These are phyloP conservation scores for Drosophila tani DNA, from an alignment of 1,140 invertebrate genomes.

Conservation along the genomic window DNA sequence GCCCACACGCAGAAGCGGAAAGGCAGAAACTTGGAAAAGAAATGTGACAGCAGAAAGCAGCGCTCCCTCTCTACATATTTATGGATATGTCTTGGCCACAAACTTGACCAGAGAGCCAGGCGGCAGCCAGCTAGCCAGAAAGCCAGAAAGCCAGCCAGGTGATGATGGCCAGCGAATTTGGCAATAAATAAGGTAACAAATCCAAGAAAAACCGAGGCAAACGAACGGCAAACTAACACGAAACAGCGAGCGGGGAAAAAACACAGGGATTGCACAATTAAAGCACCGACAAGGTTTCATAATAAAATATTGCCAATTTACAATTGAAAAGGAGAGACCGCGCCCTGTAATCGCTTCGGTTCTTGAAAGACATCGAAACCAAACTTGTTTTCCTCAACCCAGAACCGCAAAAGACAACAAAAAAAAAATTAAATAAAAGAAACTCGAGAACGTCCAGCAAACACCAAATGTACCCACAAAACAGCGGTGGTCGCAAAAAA, in stretches of 20 bases:
- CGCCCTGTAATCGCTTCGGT: slow-evolving; percentile 47
- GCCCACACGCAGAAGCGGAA: slow-evolving; percentile 18
- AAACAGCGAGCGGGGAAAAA: not conserved
- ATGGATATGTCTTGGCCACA: slow-evolving; percentile 38
- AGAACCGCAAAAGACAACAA: slow-evolving; percentile 29
- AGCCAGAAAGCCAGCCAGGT: not conserved
- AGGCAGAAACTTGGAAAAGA: slow-evolving; percentile 37
- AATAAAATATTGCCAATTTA: slow-evolving; percentile 77
- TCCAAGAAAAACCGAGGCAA: slow-evolving; percentile 7
- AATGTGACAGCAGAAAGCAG: slow-evolving; percentile 79
- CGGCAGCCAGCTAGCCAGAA: not conserved
- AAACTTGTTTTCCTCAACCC: slow-evolving; percentile 49
- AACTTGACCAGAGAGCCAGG: slow-evolving; percentile 40
- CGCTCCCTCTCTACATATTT: slow-evolving; percentile 27
- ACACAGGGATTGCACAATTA: slow-evolving; percentile 64
- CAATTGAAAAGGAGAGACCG: slow-evolving; percentile 39
- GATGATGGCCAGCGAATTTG: slow-evolving; percentile 34
- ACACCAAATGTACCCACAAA: not conserved
- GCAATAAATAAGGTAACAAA: slow-evolving; percentile 49
- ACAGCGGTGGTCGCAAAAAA: slow-evolving; percentile 8
- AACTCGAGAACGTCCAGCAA: slow-evolving; percentile 33
- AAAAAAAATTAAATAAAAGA: slow-evolving; percentile 15
- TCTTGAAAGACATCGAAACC: slow-evolving; percentile 38
- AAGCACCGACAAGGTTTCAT: slow-evolving; percentile 61
- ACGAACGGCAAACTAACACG: slow-evolving; percentile 19